Percentiles rank a stretch among this genome's conserved stretches.
phyloP scores from a whole-genome alignment of 2,797 vertebrate species.

The Acanthurus leucopareius region DNA sequence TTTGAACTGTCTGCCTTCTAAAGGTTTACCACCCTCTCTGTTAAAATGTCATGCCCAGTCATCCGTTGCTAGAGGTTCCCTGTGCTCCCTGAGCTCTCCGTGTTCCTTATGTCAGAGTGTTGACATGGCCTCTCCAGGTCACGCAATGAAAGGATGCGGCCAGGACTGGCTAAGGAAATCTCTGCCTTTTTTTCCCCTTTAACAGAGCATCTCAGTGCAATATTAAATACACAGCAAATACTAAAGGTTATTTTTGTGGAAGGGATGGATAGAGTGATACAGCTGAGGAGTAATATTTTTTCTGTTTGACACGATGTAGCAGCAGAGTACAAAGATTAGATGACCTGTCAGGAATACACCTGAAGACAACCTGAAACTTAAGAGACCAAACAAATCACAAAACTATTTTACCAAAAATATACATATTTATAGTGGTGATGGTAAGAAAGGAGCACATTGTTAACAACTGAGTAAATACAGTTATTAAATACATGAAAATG shows the following conservation, averaged over 20 bases:
- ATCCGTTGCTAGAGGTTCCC: slow-evolving; percentile 69
- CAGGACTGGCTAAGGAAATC: slow-evolving; percentile 53
- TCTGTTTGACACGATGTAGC: neutral
- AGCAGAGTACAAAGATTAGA: neutral
- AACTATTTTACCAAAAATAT: neutral
- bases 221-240: slow-evolving; percentile 18
- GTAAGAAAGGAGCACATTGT: slow-evolving; percentile 3
- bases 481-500: slow-evolving; percentile 8
- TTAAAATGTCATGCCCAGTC: slow-evolving; percentile 79
- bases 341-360: neutral
- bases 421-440: neutral
- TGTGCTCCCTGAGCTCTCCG: slow-evolving; percentile 74
- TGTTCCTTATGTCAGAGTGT: slow-evolving; percentile 79
- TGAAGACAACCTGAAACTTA: neutral
- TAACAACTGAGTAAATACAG: slow-evolving; percentile 10
- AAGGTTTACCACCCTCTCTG: slow-evolving; percentile 62
- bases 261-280: neutral
- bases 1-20: slow-evolving; percentile 53
- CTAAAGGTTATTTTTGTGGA: slow-evolving; percentile 18
- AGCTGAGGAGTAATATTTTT: neutral
- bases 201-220: slow-evolving; percentile 40
- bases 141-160: slow-evolving; percentile 71
- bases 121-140: slow-evolving; percentile 79
- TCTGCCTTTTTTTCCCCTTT: slow-evolving; percentile 36
- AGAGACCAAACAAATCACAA: neutral